These are phyloP conservation scores for Lepus oiostolus DNA, from an alignment of 2,797 vertebrate genomes.

Conservation along the genomic window DNA sequence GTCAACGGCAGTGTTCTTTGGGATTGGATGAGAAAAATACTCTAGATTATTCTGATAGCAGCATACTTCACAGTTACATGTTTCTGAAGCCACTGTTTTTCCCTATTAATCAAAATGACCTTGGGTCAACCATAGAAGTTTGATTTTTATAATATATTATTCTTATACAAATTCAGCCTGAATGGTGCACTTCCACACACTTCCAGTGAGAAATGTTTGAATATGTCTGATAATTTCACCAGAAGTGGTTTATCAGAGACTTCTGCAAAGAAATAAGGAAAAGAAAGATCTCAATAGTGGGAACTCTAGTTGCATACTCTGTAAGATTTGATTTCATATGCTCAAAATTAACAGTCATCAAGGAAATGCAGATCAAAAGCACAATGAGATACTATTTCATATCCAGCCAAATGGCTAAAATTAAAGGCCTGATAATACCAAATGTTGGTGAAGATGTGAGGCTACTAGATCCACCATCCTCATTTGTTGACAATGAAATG, in stretches of 20 bases:
- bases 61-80: background rate
- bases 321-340: background rate
- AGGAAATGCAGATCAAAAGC: background rate
- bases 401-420: background rate
- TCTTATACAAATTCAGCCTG: background rate
- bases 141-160: background rate
- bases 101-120: background rate
- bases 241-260: background rate
- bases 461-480: background rate
- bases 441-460: background rate
- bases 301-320: background rate
- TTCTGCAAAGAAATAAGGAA: background rate
- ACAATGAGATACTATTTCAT: background rate
- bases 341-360: background rate
- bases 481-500: background rate
- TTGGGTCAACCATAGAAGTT: background rate
- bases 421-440: background rate
- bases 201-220: background rate
- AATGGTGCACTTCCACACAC: background rate
- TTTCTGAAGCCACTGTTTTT: background rate
- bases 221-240: background rate
- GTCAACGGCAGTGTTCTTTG: background rate
- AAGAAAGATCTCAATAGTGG: background rate
- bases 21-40: background rate
- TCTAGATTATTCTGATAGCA: background rate